Evolutionary conservation across 2,888 invertebrate species (phyloP).

Genomic region (Micoletzkya japonica): DNA sequence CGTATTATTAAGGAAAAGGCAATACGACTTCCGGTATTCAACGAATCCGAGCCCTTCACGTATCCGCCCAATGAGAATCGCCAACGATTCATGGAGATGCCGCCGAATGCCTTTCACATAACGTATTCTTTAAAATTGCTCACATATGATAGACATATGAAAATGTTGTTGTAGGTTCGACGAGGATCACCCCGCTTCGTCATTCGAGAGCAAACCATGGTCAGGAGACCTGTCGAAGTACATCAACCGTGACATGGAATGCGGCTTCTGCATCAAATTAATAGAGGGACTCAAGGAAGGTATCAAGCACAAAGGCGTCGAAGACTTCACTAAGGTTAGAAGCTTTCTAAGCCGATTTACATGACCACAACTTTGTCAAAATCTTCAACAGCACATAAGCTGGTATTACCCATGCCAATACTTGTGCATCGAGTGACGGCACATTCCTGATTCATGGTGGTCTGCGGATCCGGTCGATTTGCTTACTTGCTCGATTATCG

Average conservation of each 20-base stretch:
- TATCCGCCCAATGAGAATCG: no score
- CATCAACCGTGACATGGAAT: not conserved
- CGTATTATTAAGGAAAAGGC: no score
- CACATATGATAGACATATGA: not conserved
- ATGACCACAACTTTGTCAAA: no score
- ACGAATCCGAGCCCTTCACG: no score
- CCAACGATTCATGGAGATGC: slow-evolving; percentile 5
- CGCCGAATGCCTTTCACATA: slow-evolving; percentile 6
- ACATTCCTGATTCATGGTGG: no score
- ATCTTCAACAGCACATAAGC: no score
- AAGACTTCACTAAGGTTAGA: slow-evolving; percentile 7
- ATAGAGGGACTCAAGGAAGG: not conserved
- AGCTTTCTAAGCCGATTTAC: no score
- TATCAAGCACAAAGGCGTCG: slow-evolving; percentile 1
- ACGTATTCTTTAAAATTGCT: not conserved
- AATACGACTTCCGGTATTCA: no score
- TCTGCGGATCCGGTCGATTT: no score
- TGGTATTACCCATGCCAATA: no score
- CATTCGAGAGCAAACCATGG: slow-evolving; percentile 2
- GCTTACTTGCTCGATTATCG: no score
- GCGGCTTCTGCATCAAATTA: slow-evolving; percentile 17
- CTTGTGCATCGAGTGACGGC: no score
- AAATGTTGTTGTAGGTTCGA: slow-evolving; percentile 5
- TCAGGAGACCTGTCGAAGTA: slow-evolving; percentile 22
- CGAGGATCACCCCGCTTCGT: slow-evolving; percentile 5